Evolutionary conservation across 2,797 vertebrate species (phyloP).

Genomic region (Neostethus bicornis): DNA sequence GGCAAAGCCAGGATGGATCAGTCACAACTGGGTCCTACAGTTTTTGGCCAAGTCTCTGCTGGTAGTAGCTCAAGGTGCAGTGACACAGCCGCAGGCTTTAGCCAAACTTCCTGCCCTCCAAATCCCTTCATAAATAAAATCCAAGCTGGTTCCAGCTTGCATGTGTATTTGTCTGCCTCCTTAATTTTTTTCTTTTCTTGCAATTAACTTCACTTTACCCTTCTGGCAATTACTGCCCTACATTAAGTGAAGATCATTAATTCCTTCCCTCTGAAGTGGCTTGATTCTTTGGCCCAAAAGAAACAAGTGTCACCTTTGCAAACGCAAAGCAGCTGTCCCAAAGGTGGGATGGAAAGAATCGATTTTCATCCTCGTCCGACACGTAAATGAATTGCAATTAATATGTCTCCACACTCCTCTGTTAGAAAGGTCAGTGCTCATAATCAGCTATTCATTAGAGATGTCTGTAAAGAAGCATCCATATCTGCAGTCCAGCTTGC

Average conservation of each 20-base stretch:
- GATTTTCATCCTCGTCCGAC: constrained; percentile 63
- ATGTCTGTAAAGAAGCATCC: constrained; percentile 68
- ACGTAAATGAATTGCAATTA: constrained; percentile 69
- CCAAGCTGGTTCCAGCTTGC: constrained; percentile 40
- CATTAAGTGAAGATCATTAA: constrained; percentile 79
- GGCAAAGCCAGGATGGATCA: constrained; percentile 19
- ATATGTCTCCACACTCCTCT: constrained; percentile 53
- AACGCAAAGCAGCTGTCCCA: constrained; percentile 59
- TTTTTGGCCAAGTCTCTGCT: constrained; percentile 44
- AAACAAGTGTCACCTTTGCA: constrained; percentile 58
- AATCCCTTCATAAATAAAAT: constrained; percentile 63
- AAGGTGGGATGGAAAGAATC: constrained; percentile 66
- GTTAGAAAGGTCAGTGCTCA: constrained; percentile 69
- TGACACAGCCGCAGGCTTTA: constrained; percentile 48
- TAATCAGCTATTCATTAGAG: constrained; percentile 73
- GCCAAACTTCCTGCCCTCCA: constrained; percentile 53
- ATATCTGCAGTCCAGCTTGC: constrained; percentile 62
- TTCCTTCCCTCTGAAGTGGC: constrained; percentile 65
- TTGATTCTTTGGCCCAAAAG: constrained; percentile 31
- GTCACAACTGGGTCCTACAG: constrained; percentile 31
- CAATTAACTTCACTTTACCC: constrained; percentile 80
- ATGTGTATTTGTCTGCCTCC: constrained; percentile 70
- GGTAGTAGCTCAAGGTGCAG: constrained; percentile 55
- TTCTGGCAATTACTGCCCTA: constrained; percentile 78
- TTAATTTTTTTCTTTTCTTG: constrained; percentile 62